Percentiles rank a stretch among this genome's conserved stretches.
Evolutionary conservation across 2,888 invertebrate genomes (phyloP).

Genomic region (Drosophila sordidula): DNA sequence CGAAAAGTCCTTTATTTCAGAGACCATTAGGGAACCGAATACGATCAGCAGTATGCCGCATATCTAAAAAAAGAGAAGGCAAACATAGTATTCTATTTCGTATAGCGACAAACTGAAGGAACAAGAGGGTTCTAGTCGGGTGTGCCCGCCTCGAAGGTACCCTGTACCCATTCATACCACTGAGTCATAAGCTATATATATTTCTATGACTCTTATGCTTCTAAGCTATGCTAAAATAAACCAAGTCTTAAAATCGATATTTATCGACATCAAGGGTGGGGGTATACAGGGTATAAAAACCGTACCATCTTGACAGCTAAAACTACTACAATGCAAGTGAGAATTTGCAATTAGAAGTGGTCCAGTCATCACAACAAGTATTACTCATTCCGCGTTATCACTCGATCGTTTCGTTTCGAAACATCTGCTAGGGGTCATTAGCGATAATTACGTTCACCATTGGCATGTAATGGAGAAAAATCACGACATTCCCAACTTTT

Average conservation of each 20-base stretch:
- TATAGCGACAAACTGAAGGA: too few species aligned
- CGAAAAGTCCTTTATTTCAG: slow-evolving; percentile 87
- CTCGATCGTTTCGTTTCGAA: slow-evolving; percentile 19
- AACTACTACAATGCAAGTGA: too few species aligned
- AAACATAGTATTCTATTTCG: not conserved
- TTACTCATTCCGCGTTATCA: slow-evolving; percentile 54
- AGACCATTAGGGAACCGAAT: slow-evolving; percentile 88
- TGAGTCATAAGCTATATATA: too few species aligned
- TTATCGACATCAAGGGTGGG: too few species aligned
- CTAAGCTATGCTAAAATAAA: too few species aligned
- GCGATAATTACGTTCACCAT: slow-evolving; percentile 50
- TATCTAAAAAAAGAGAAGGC: slow-evolving; percentile 86
- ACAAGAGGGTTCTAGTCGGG: too few species aligned
- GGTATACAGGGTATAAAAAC: too few species aligned
- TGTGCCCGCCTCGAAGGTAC: not conserved
- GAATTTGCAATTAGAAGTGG: slow-evolving; percentile 1
- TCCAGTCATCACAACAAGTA: slow-evolving; percentile 24
- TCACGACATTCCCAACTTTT: slow-evolving; percentile 26
- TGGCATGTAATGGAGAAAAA: slow-evolving; percentile 46
- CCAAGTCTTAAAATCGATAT: too few species aligned
- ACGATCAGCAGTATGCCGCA: slow-evolving; percentile 90
- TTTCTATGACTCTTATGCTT: too few species aligned
- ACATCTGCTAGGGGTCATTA: slow-evolving; percentile 49
- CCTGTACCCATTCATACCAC: not conserved
- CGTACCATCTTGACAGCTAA: too few species aligned